These are phyloP conservation scores for Hybognathus amarus DNA, from an alignment of 2,797 vertebrate species.

Conservation along the genomic window DNA sequence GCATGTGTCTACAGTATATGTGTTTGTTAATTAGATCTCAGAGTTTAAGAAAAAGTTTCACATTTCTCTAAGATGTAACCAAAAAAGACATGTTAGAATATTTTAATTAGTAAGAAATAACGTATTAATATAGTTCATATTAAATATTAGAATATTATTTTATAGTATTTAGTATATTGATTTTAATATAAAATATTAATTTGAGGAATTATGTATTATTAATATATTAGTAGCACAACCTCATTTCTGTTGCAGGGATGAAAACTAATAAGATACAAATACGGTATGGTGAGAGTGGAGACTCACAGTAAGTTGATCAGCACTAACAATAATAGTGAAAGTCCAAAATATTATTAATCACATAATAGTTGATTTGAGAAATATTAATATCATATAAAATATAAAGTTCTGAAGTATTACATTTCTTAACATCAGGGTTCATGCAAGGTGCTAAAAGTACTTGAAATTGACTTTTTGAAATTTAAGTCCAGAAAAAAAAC, in stretches of 20 bases:
- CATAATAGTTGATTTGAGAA: neutral
- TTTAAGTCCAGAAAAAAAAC: neutral
- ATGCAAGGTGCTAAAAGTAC: neutral
- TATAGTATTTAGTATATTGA: neutral
- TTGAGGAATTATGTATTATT: neutral
- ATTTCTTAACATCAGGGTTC: neutral
- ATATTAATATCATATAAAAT: neutral
- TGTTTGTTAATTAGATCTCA: conserved; percentile 66
- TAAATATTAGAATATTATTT: neutral
- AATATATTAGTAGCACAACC: neutral
- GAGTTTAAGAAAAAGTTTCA: conserved; percentile 67
- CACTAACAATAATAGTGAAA: neutral
- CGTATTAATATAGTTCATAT: neutral
- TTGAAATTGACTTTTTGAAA: too few relatives aligned
- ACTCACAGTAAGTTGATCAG: neutral
- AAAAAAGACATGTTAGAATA: neutral
- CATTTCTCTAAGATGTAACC: conserved; percentile 44
- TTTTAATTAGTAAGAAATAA: neutral
- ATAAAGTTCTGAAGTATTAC: neutral
- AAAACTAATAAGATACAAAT: neutral
- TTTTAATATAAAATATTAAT: neutral
- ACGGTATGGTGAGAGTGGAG: neutral
- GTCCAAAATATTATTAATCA: neutral
- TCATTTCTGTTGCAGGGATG: neutral
- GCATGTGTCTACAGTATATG: conserved; percentile 51